Evolutionary conservation across 1,140 invertebrate genomes (phyloP).

Genomic region (Penaeus chinensis): DNA sequence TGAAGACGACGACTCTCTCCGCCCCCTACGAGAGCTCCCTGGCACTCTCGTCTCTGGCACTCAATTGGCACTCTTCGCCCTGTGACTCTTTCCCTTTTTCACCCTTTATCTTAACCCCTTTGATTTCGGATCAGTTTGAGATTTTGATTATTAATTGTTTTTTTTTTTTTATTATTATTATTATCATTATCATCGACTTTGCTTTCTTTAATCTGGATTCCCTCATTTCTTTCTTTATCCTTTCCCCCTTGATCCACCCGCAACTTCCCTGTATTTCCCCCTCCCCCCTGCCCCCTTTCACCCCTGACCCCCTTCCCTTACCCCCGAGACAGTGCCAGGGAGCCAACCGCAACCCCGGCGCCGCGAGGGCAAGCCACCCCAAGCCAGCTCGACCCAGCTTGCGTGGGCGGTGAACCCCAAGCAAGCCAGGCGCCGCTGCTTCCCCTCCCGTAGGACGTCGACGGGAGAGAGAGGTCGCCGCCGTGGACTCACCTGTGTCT

Average conservation of each 20-base stretch:
- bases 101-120: neutral
- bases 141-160: neutral
- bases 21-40: too few species aligned
- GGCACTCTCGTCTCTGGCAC: neutral
- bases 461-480: too few species aligned
- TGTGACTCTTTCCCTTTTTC: neutral
- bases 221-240: neutral
- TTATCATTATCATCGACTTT: neutral
- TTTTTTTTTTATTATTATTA: neutral
- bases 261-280: neutral
- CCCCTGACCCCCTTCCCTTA: neutral
- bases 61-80: neutral
- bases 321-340: too few species aligned
- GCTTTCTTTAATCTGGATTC: neutral
- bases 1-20: too few species aligned
- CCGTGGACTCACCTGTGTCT: too few species aligned
- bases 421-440: too few species aligned
- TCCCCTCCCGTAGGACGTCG: rapidly evolving
- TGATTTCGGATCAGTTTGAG: too few species aligned
- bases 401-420: too few species aligned
- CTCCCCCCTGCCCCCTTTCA: too few species aligned
- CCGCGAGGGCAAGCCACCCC: neutral
- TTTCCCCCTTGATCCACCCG: neutral
- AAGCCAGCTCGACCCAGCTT: neutral
- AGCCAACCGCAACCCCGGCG: too few species aligned